Conservation (phyloP, 2,797 vertebrate genomes). For the Todus mexicanus region DNA sequence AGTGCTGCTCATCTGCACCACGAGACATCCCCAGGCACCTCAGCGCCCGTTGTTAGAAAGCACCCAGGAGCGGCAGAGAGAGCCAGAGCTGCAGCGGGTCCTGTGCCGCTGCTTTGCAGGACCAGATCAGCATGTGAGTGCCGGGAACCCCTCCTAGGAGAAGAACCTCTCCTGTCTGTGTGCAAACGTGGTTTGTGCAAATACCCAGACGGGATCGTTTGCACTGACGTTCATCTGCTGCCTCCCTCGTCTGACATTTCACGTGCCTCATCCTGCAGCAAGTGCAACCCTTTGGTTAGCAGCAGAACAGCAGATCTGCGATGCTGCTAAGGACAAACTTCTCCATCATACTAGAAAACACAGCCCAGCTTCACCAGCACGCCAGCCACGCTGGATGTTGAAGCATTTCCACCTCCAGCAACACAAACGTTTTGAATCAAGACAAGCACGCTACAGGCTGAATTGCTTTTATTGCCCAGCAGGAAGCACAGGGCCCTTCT, state of each 20-base stretch:
- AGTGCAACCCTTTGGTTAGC: background rate
- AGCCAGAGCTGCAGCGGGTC: background rate
- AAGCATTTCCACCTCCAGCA: background rate
- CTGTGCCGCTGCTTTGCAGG: background rate
- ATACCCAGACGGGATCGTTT: background rate
- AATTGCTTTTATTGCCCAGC: background rate
- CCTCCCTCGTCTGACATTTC: background rate
- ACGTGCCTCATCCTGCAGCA: background rate
- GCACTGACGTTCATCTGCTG: background rate
- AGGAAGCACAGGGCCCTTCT: background rate
- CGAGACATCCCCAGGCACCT: background rate
- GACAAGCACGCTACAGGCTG: fast-evolving
- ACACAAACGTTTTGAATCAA: background rate
- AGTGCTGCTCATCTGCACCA: fast-evolving
- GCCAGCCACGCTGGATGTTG: background rate
- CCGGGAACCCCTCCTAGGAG: background rate
- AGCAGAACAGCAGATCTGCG: background rate
- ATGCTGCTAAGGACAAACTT: background rate
- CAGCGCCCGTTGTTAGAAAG: background rate
- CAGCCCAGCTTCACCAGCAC: background rate
- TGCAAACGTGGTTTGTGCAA: background rate
- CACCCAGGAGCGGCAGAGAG: fast-evolving
- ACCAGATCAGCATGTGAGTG: background rate
- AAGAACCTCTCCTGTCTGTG: fast-evolving
- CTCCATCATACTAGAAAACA: background rate